phyloP scores from a whole-genome alignment of 2,888 invertebrate species.

The Clostera curtula region DNA sequence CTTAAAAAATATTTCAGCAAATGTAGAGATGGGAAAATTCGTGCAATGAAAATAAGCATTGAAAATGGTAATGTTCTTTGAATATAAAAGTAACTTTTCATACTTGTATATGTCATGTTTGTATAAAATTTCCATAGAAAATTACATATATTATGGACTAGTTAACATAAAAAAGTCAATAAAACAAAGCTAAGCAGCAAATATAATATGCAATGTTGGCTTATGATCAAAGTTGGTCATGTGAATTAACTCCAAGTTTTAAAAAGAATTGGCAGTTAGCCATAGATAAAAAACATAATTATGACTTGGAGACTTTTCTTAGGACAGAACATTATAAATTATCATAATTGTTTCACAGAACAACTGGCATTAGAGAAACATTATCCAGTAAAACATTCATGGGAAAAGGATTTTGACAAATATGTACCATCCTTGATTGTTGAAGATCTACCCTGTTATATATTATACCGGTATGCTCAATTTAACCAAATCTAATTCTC shows the following conservation, averaged over 20 bases:
- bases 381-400: conserved; percentile 80
- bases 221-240: too few relatives aligned
- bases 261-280: too few relatives aligned
- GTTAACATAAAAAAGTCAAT: too few relatives aligned
- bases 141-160: too few relatives aligned
- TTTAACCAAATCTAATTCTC: background rate
- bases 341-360: conserved; percentile 71
- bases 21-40: conserved; percentile 86
- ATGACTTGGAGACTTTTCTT: too few relatives aligned
- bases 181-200: too few relatives aligned
- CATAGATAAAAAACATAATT: too few relatives aligned
- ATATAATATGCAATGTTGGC: too few relatives aligned
- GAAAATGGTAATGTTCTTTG: conserved; percentile 81
- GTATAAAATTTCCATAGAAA: too few relatives aligned
- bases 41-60: conserved; percentile 88
- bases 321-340: background rate
- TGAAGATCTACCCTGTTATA: conserved; percentile 91
- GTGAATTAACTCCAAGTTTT: too few relatives aligned
- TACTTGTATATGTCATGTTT: too few relatives aligned
- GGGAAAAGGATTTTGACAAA: conserved; percentile 91
- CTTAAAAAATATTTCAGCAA: conserved; percentile 87
- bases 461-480: conserved; percentile 83
- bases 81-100: conserved; percentile 6
- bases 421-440: conserved; percentile 81
- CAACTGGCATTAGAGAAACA: conserved; percentile 81